Evolutionary conservation across 2,797 vertebrate species (phyloP), one percentile per base, ranked within the genome.

Genomic region (Eutrigla gurnardus): DNA sequence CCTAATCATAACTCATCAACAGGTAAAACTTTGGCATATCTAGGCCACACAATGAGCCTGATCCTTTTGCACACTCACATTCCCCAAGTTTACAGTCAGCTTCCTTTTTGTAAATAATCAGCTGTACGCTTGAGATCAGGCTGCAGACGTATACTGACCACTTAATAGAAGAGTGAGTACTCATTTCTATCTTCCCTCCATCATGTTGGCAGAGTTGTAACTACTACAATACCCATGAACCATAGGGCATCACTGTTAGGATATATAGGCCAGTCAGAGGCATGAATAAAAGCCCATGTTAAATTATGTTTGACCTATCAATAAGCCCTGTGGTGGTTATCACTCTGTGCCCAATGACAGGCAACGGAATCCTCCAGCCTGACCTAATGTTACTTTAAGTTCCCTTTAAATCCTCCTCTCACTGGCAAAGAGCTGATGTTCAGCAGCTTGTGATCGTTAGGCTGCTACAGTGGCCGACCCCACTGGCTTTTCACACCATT

Each of bases 241-340:
- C 25, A 1, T 25, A 25, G 25, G 25, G 25, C 25, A 25, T 2
- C 1, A 2, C 4, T 18, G 17, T n/a, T 49, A 49, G 17, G 18
- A n/a, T 49, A 18, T 49, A 2, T 11, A 49, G 47, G 47, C 8
- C 47, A 49, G n/a, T 49, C 47, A 49, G n/a, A 49, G 47, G 47
- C 47, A 49, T 49, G 47, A n/a, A 10, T n/a, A 17, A 49, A 49
- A 49, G n/a, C n/a, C 47, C 9, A 49, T 49, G 9, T 18, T 49
- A 10, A 49, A 49, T 49, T 49, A 49, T 49, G 47, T 49, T 49
- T 49, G 47, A 49, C 47, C 47, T 49, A 49, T 18, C 47, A 49
- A 18, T 49, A 49, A n/a, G n/a, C 47, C 47, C n/a, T 49, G 9
- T n/a, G 5, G 47, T 49, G 17, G 8, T 15, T 49, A 49, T n/a